Conservation (phyloP, 1,140 invertebrate species). For the Temnothorax longispinosus region DNA sequence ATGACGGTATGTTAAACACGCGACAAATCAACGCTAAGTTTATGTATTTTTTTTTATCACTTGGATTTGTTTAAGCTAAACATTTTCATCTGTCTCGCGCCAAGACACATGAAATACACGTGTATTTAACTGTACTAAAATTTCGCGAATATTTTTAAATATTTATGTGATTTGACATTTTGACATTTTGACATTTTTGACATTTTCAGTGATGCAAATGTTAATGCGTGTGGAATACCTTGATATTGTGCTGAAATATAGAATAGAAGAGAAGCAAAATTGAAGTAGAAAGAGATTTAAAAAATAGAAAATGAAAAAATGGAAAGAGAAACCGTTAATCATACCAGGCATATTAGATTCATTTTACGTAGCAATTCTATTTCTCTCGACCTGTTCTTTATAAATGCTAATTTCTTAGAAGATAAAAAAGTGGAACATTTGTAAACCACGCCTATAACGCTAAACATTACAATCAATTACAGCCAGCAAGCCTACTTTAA, state of each 20-base stretch:
- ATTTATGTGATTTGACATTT: not conserved
- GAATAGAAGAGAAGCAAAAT: not conserved
- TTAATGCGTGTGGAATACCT: not conserved
- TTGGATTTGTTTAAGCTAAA: too few relatives aligned
- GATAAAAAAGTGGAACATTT: not conserved
- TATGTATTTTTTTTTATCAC: too few relatives aligned
- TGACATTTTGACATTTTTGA: not conserved
- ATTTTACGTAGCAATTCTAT: not conserved
- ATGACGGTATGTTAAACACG: not conserved
- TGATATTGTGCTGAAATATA: not conserved
- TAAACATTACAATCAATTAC: conserved; percentile 18
- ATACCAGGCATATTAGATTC: not conserved
- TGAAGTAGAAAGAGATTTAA: not conserved
- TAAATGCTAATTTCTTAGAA: not conserved
- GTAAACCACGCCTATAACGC: not conserved
- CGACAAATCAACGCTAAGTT: too few relatives aligned
- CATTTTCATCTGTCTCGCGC: too few relatives aligned
- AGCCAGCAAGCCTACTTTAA: not conserved
- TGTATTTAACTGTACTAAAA: not conserved
- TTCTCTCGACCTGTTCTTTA: not conserved
- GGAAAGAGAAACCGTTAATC: not conserved
- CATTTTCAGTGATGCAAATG: not conserved
- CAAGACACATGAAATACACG: too few relatives aligned
- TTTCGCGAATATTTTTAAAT: not conserved
- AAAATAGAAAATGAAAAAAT: not conserved